Conservation (phyloP, 2,113 vertebrate species). For the Ochotona curzoniae region DNA sequence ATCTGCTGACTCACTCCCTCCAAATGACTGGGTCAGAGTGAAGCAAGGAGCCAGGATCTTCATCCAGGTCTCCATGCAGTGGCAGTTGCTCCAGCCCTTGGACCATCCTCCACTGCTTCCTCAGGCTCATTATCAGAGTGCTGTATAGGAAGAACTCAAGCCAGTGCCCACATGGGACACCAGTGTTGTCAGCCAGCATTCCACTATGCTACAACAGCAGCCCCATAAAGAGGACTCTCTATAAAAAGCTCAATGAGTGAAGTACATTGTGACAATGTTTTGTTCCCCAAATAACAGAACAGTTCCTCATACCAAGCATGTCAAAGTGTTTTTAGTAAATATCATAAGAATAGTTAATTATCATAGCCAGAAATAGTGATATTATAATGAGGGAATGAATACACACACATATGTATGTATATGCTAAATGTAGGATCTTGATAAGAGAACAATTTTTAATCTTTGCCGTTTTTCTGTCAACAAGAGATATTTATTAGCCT, state of each 20-base stretch:
- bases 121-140: too few species aligned
- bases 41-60: too few species aligned
- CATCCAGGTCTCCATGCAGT: too few species aligned
- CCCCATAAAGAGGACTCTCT: background rate
- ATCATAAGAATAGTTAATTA: too few species aligned
- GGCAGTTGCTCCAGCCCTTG: too few species aligned
- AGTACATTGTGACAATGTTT: background rate
- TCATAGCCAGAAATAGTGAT: background rate
- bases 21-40: too few species aligned
- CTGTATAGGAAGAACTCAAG: too few species aligned
- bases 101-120: too few species aligned
- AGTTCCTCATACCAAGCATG: background rate
- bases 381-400: background rate
- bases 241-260: background rate
- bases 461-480: background rate
- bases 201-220: too few species aligned
- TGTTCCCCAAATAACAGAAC: conserved; percentile 2
- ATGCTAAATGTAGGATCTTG: background rate
- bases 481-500: background rate
- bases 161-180: too few species aligned
- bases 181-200: too few species aligned
- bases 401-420: background rate
- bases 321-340: background rate
- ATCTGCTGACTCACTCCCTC: too few species aligned
- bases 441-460: background rate